phyloP scores from a whole-genome alignment of 2,888 invertebrate species.

The Acanthosepion esculentum region DNA sequence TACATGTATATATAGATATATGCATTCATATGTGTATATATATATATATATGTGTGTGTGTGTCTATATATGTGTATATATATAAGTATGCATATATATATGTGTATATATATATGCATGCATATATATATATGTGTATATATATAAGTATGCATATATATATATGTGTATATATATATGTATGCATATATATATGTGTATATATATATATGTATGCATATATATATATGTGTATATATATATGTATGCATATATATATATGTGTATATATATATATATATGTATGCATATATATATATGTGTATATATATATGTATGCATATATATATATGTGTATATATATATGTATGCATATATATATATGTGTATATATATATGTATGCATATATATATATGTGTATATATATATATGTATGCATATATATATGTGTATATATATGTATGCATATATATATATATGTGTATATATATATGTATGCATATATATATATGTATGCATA shows the following conservation, averaged over 20 bases:
- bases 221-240: neutral
- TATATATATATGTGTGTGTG: too few species aligned
- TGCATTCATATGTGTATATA: too few species aligned
- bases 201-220: neutral
- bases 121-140: too few species aligned
- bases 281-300: neutral
- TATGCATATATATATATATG: too few species aligned
- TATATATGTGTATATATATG: too few species aligned
- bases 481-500: too few species aligned
- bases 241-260: neutral
- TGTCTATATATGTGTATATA: too few species aligned
- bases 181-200: neutral
- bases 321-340: neutral
- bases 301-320: neutral
- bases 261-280: neutral
- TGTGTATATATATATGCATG: too few species aligned
- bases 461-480: too few species aligned
- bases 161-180: neutral
- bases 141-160: too few species aligned
- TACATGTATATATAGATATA: neutral
- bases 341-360: constrained; percentile 24
- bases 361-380: neutral
- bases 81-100: too few species aligned
- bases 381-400: neutral
- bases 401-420: neutral